A percentile compares a stretch with the other conserved stretches of the same genome.
These are phyloP conservation scores for Elanus axillaris DNA, from an alignment of 2,113 vertebrate genomes.

Conservation along the genomic window DNA sequence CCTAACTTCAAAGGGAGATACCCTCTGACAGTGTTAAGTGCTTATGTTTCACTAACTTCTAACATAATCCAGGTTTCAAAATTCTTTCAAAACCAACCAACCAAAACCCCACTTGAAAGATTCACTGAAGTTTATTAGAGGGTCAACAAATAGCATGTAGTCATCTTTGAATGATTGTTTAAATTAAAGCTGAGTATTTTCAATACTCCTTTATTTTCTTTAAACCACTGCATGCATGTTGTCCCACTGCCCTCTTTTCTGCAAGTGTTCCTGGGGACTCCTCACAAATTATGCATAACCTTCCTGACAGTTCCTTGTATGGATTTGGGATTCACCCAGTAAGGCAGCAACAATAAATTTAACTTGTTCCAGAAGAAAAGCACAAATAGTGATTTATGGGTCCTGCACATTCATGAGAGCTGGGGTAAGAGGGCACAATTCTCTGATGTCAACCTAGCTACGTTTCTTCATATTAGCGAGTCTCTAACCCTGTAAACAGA, in stretches of 20 bases:
- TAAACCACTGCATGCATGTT: neutral
- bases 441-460: neutral
- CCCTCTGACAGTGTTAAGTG: neutral
- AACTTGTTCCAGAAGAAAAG: neutral
- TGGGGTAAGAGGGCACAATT: neutral
- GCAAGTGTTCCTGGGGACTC: neutral
- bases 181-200: neutral
- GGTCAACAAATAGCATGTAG: neutral
- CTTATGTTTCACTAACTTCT: neutral
- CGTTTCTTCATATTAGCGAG: fast-evolving
- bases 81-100: neutral
- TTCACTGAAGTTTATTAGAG: neutral
- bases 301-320: neutral
- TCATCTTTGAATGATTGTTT: neutral
- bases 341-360: neutral
- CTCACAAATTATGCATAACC: neutral
- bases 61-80: neutral
- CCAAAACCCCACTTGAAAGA: neutral
- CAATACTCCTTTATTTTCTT: neutral
- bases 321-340: neutral
- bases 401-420: neutral
- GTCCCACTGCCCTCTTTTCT: neutral
- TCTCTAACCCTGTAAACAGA: neutral
- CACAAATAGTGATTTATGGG: neutral
- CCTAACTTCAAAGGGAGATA: neutral